phyloP scores from a whole-genome alignment of 1,140 invertebrate genomes.

The Octopus sinensis region DNA sequence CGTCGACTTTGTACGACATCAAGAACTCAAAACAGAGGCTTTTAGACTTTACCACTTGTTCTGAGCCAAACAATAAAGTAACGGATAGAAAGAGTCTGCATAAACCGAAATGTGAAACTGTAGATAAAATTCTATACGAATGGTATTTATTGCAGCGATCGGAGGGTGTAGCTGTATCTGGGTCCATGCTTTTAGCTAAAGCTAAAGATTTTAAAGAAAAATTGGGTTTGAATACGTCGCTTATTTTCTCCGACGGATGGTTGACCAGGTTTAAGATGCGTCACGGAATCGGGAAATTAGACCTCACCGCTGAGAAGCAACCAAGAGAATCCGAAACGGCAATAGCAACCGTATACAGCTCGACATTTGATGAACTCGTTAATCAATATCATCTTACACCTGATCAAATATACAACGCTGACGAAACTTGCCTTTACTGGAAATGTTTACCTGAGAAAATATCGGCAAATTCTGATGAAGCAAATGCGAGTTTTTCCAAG shows the following conservation, averaged over 20 bases:
- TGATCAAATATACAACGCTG: constrained; percentile 1
- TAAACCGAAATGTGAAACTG: not conserved
- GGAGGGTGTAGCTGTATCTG: not conserved
- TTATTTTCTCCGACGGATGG: not conserved
- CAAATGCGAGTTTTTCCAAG: not conserved
- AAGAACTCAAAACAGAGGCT: not conserved
- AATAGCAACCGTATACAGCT: not conserved
- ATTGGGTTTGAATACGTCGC: not conserved
- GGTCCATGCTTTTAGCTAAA: not conserved
- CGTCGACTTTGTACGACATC: not conserved
- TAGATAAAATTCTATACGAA: not conserved
- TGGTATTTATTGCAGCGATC: not conserved
- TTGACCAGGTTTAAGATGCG: not conserved
- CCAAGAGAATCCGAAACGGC: not conserved
- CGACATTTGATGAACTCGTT: not conserved
- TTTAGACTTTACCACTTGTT: not conserved
- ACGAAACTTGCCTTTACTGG: not conserved
- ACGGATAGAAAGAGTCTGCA: not conserved
- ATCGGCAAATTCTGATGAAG: not conserved
- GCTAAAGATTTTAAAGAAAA: not conserved
- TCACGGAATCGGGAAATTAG: not conserved
- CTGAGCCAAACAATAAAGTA: not conserved
- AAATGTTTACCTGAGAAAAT: not conserved
- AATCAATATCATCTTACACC: not conserved
- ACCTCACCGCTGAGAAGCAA: not conserved